Base-by-base conservation (phyloP, 2,888 invertebrate species). In the Thera britannica region DNA sequence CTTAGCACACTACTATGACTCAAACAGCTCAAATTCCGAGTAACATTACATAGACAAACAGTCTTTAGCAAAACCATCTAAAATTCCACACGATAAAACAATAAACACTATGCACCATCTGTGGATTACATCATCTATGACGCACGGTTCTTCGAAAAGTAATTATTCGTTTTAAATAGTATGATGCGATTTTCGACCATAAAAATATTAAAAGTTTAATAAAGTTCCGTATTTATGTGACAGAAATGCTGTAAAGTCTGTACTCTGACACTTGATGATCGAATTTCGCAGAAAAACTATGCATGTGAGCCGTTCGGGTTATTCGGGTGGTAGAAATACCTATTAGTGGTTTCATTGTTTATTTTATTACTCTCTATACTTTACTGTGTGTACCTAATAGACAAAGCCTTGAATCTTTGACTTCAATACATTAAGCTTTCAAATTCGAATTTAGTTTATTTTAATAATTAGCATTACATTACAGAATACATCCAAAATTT, bases 211-310 rank as follows among this genome's bases (percentile, higher is more conserved):
- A 85, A 80, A 81, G 83, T 83, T 83, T 77, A 81, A 89, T 89
- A 89, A 90, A 89, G 77, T 86, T 83, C 83, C 84, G 83, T 83
- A 83, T 90, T 90, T 90, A 90, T 86, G 86, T 78, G 87, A 83
- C 84, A 79, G 76, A 67, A 69, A 60, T 77, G 81, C 74, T 79
- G 81, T 87, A 83, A 89, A 87, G 83, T 77, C 75, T 73, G 70
- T 71, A 65, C 71, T 77, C 72, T 80, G 83, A 83, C 85, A 72
- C 83, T 85, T 83, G 81, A 80, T 79, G 78, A 77, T 69, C 72
- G 76, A 56, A 82, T 84, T 86, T 81, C 81, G 77, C 76, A 77
- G 83, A 83, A 83, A 57, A 46, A 66, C 79, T 80, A 82, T 79
- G 80, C 23, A 38, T 46, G n/a, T 11, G 23, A 23, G 23, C 23